Evolutionary conservation across 2,888 invertebrate species (phyloP).

Genomic region (Spisula solida): DNA sequence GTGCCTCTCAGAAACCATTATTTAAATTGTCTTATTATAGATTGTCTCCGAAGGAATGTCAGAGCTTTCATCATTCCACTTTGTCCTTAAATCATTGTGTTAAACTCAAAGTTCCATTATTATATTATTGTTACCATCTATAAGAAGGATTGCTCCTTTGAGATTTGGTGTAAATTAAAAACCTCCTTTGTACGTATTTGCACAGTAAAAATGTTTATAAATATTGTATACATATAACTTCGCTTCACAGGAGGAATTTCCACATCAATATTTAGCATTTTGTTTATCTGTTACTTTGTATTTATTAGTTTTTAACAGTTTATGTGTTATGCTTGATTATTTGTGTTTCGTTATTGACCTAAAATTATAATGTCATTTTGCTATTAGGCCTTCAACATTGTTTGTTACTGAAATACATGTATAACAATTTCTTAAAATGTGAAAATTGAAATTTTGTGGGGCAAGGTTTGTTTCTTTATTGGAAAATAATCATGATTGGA

Average conservation of each 20-base stretch:
- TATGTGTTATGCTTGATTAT: neutral
- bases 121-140: neutral
- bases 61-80: too few species aligned
- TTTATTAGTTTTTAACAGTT: neutral
- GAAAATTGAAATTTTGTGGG: slow-evolving; percentile 4
- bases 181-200: neutral
- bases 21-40: too few species aligned
- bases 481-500: neutral
- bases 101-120: neutral
- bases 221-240: neutral
- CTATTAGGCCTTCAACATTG: neutral
- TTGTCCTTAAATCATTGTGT: neutral
- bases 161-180: neutral
- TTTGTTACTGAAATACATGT: neutral
- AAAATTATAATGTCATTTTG: neutral
- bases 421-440: neutral
- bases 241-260: neutral
- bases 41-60: too few species aligned
- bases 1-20: too few species aligned
- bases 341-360: neutral
- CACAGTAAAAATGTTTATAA: neutral
- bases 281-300: slow-evolving; percentile 2
- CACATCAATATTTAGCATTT: neutral
- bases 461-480: neutral
- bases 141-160: neutral